phyloP scores from a whole-genome alignment of 2,797 vertebrate species.

The Oryzias dopingdopingensis region DNA sequence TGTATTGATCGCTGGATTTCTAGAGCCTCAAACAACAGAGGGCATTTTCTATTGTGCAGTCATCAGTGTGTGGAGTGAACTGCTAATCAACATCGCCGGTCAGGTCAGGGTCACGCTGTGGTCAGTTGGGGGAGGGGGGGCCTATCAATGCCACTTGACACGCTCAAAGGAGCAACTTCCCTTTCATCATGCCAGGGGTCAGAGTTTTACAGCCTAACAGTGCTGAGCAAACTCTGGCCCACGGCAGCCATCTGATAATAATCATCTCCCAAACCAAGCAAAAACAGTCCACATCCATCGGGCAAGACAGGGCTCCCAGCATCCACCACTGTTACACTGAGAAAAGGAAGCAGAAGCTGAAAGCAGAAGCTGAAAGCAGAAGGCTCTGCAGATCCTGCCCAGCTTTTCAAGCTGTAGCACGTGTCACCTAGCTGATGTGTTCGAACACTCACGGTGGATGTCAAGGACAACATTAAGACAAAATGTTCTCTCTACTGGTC shows the following conservation, averaged over 20 bases:
- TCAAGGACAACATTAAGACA: too few species aligned
- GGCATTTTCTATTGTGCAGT: constrained; percentile 9
- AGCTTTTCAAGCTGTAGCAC: too few species aligned
- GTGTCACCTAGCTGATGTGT: too few species aligned
- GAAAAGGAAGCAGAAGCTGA: too few species aligned
- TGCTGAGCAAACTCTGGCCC: constrained; percentile 49
- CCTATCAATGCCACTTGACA: constrained; percentile 62
- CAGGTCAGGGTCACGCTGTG: constrained; percentile 63
- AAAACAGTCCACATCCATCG: not conserved
- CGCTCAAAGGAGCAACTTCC: constrained; percentile 74
- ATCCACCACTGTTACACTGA: not conserved
- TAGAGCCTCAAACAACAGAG: constrained; percentile 9
- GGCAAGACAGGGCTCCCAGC: not conserved
- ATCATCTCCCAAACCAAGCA: constrained; percentile 42
- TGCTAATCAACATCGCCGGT: constrained; percentile 60
- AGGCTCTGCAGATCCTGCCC: too few species aligned
- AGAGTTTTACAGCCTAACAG: constrained; percentile 69
- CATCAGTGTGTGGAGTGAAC: constrained; percentile 43
- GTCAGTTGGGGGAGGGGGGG: constrained; percentile 59
- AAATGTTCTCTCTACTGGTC: too few species aligned
- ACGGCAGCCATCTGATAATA: constrained; percentile 58
- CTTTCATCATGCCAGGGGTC: constrained; percentile 78
- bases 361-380: too few species aligned
- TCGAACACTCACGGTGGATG: too few species aligned
- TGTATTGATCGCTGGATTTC: not conserved